A percentile compares a stretch with the other conserved stretches of the same genome.
phyloP scores from a whole-genome alignment of 1,140 invertebrate species.

The Marisa cornuarietis region DNA sequence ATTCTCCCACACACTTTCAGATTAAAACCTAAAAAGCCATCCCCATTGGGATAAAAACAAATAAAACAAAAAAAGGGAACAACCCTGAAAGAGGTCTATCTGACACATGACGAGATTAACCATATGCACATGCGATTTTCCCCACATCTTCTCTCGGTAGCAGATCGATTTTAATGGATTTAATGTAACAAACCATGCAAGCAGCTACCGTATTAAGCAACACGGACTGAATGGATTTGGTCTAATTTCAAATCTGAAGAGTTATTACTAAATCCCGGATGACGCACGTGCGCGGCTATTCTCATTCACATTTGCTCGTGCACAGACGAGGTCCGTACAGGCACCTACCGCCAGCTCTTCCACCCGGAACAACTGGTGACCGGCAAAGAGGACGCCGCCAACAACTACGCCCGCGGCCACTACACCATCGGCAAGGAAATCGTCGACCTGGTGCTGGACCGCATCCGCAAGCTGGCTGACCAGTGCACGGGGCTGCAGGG shows the following conservation, averaged over 20 bases:
- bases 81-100: no score
- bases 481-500: slow-evolving; percentile 18
- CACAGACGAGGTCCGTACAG: slow-evolving; percentile 65
- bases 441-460: slow-evolving; percentile 11
- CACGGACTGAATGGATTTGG: no score
- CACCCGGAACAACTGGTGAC: slow-evolving; percentile 85
- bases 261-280: not conserved
- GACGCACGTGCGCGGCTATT: not conserved
- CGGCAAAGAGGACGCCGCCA: slow-evolving; percentile 53
- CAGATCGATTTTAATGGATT: no score
- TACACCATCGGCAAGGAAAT: slow-evolving; percentile 21
- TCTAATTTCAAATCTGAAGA: not conserved
- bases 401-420: slow-evolving; percentile 15
- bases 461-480: slow-evolving; percentile 20
- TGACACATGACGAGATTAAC: no score
- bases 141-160: no score
- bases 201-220: no score
- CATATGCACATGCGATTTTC: no score
- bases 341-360: slow-evolving; percentile 71
- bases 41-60: no score
- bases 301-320: not conserved
- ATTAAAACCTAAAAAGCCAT: no score
- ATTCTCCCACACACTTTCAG: no score
- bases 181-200: no score
- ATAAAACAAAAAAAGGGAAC: no score